Conservation (phyloP, 2,797 vertebrate genomes). For the Yasuhikotakia modesta region DNA sequence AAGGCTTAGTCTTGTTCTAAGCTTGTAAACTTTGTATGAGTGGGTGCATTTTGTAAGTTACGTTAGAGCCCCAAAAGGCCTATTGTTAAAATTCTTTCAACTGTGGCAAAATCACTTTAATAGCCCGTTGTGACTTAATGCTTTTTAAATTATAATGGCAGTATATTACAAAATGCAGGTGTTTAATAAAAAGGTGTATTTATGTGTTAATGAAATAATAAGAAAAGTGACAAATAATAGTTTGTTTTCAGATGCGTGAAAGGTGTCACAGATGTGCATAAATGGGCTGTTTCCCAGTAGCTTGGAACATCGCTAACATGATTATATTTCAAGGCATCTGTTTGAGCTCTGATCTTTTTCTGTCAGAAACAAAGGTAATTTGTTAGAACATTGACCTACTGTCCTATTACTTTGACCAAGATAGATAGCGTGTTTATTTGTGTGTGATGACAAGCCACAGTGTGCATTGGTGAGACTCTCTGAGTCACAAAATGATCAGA, state of each 20-base stretch:
- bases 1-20: constrained; percentile 7
- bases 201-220: too few species aligned
- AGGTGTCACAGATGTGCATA: neutral
- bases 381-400: constrained; percentile 19
- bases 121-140: neutral
- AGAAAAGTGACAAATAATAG: too few species aligned
- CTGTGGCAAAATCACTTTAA: neutral
- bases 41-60: constrained; percentile 3
- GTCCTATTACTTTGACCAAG: constrained; percentile 9
- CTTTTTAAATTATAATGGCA: neutral
- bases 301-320: neutral
- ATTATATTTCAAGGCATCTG: neutral
- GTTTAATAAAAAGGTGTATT: neutral
- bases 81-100: neutral
- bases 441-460: neutral
- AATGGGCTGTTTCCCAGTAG: neutral
- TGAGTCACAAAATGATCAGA: constrained; percentile 36
- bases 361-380: constrained; percentile 1
- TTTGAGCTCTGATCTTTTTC: neutral
- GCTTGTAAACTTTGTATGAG: neutral
- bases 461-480: constrained; percentile 18
- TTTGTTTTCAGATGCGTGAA: neutral
- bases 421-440: constrained; percentile 18
- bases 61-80: neutral
- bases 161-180: neutral